Evolutionary conservation across 1,140 invertebrate genomes (phyloP), one percentile per base, ranked within the genome.

Genomic region (Calosoma granatense): DNA sequence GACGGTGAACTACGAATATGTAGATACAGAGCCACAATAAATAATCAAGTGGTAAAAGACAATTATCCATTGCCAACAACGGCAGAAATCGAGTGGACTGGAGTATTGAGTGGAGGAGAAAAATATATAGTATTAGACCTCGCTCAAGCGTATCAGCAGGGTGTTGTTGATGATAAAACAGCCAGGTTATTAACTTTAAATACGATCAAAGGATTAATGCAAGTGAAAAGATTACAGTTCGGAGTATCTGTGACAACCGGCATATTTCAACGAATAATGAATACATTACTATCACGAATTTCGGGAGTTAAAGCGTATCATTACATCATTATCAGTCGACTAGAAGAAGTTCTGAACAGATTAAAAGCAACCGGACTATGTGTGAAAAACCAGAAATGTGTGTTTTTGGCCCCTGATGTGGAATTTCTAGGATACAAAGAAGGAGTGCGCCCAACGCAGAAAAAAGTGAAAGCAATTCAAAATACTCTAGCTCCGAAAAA

Each of bases 191-290:
- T 60, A 54, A 56, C 65, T 9, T 58, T 58, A 23, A 61, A 20
- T 21, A 66, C 63, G 6, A 60, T 60, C 41, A 64, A 61, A 53
- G 63, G 60, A n/a, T n/a, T 61, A 22, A 57, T 54, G 43, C 59
- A 63, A 4, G 72, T 76, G 15, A 73, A 72, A 22, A 54, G 75
- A 2, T 56, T 81, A 57, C 68, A 70, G 9, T 79, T 76, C 64
- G 74, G 77, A 1, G 66, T 78, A 4, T 65, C 67, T 21, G 65
- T 68, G n/a, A 68, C 68, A 30, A 73, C 72, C 21, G 72, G 69
- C 20, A 75, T 74, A 22, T 77, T 67, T 54, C 66, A 72, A 54
- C 47, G 63, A 14, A 26, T 66, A n/a, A 68, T 72, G 63, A 66
- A 73, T 26, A 56, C 60, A 4, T 36, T 67, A 22, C 43, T 72